These are phyloP conservation scores for Ctenodactylus gundi DNA, from an alignment of 2,113 vertebrate species.

Conservation along the genomic window DNA sequence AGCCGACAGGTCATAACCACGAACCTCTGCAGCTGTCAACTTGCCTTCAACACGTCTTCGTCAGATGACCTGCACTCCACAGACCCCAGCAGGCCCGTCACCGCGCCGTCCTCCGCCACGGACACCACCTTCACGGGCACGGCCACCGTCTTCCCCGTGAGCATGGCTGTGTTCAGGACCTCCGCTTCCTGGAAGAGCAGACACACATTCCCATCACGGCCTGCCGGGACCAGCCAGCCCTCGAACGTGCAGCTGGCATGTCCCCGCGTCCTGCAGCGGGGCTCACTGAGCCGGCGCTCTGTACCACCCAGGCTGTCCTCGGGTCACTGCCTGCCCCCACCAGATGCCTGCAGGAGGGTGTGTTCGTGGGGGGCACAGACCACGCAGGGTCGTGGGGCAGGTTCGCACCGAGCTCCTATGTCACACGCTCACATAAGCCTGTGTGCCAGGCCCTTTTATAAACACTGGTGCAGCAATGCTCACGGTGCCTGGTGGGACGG, in stretches of 20 bases:
- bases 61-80: constrained; percentile 91
- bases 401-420: no score
- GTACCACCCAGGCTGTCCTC: no score
- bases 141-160: constrained; percentile 90
- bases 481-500: neutral
- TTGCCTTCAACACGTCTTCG: constrained; percentile 93
- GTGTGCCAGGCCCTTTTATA: neutral
- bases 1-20: no score
- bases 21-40: neutral
- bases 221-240: neutral
- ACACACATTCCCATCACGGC: neutral
- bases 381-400: no score
- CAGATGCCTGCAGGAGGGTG: neutral
- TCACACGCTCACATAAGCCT: neutral
- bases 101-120: constrained; percentile 86
- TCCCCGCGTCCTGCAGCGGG: neutral
- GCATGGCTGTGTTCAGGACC: constrained; percentile 93
- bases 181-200: constrained; percentile 83
- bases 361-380: neutral
- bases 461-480: rapidly evolving
- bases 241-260: rapidly evolving
- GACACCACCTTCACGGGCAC: constrained; percentile 92
- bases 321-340: neutral
- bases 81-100: constrained; percentile 86
- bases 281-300: no score